Evolutionary conservation across 2,113 vertebrate genomes (phyloP).

Genomic region (Rhinolophus ferrumequinum): DNA sequence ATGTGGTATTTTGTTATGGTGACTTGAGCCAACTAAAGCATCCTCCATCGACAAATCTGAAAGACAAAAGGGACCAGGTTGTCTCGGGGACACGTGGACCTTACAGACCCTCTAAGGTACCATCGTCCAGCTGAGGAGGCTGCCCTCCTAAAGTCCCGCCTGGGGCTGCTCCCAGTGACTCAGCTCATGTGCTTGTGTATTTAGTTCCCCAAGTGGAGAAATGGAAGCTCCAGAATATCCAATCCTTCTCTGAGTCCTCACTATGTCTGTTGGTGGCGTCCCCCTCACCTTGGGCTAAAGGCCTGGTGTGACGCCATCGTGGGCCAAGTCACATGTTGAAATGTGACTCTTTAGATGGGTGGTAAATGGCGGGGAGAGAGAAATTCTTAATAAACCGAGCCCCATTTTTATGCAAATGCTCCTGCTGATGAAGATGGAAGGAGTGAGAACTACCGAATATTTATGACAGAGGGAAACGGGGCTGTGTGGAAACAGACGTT

Average conservation of each 20-base stretch:
- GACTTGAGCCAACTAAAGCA: not conserved
- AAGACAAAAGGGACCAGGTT: not conserved
- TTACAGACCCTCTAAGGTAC: not conserved
- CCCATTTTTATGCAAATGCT: slow-evolving; percentile 81
- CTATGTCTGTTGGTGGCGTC: not conserved
- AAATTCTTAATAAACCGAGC: slow-evolving; percentile 76
- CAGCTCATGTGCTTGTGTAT: rapidly evolving
- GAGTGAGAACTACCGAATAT: slow-evolving; percentile 74
- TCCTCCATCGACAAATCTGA: not conserved
- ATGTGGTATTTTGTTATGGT: not conserved
- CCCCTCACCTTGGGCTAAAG: not conserved
- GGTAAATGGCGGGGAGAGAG: slow-evolving; percentile 77
- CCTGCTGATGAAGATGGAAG: slow-evolving; percentile 65
- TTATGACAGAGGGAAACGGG: slow-evolving; percentile 72
- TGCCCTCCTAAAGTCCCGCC: not conserved
- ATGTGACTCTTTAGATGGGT: slow-evolving; percentile 71
- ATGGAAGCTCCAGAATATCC: rapidly evolving
- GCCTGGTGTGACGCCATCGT: slow-evolving; percentile 47
- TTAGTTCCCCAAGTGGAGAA: not conserved
- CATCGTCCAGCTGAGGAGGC: rapidly evolving
- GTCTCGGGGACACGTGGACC: not conserved
- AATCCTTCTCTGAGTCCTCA: not conserved
- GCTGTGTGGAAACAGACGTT: slow-evolving; percentile 83
- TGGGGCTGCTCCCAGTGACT: rapidly evolving
- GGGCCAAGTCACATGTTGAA: slow-evolving; percentile 56